These are phyloP conservation scores for Microtus richardsoni DNA, from an alignment of 2,113 vertebrate genomes.

Conservation along the genomic window DNA sequence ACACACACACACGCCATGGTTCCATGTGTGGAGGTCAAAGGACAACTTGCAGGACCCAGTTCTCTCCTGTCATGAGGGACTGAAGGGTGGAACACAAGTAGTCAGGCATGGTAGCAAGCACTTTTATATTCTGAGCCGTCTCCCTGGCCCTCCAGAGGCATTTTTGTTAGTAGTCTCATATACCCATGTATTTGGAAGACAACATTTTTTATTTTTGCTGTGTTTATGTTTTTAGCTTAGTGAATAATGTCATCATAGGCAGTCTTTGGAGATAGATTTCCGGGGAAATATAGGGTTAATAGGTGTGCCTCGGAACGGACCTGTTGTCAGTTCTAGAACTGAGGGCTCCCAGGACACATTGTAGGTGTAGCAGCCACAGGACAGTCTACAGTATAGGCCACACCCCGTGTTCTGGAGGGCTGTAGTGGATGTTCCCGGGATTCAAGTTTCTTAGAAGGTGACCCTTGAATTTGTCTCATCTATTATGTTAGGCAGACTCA, in stretches of 20 bases:
- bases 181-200: neutral
- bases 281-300: neutral
- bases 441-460: neutral
- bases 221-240: neutral
- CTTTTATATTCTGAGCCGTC: neutral
- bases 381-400: neutral
- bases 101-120: neutral
- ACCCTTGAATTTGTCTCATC: neutral
- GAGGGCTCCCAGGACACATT: too few relatives aligned
- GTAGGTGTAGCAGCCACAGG: neutral
- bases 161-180: slow-evolving; percentile 38
- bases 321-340: neutral
- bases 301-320: neutral
- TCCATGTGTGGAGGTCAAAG: neutral
- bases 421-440: too few relatives aligned
- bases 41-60: neutral
- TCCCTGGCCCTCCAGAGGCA: neutral
- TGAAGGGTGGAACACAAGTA: too few relatives aligned
- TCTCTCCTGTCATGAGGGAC: neutral
- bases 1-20: neutral
- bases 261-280: neutral
- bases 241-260: neutral
- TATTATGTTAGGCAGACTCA: neutral
- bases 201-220: neutral
- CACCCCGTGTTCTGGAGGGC: neutral